Evolutionary conservation across 2,888 invertebrate genomes (phyloP), one percentile per base, ranked within the genome.

Genomic region (Andrena praecox): DNA sequence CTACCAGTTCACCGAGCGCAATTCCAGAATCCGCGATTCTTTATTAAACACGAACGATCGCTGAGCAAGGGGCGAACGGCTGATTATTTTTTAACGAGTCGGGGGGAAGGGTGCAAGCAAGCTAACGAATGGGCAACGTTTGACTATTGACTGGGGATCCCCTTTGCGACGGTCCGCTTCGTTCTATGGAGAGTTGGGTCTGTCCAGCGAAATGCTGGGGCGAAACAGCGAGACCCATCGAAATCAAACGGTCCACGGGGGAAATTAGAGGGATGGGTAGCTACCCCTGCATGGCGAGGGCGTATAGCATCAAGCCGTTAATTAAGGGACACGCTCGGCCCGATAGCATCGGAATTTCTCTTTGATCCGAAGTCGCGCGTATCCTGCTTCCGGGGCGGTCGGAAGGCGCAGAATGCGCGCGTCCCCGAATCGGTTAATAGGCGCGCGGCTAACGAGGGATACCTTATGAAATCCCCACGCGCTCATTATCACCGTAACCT

Each of bases 311-410:
- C 73, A 20, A 48, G 66, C 82, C 71, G 60, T 67, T 85, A 85
- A 85, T 85, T 85, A 85, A 82, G 72, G 70, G 52, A 50, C 77
- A 54, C 33, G 56, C 56, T 75, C 31, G 56, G 6, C 3, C 7
- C 7, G 35, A 33, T 50, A 66, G 67, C 74, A 80, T 83, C 48
- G 83, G 80, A 80, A 82, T 77, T 84, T 71, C 24, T 70, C 59
- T 74, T 78, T 70, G 76, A 77, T 69, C 73, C 50, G 27, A 16
- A 33, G 20, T 12, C 42, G 33, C 33, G 48, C 33, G 3, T 33
- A 66, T 80, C 56, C 33, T 20, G 74, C 10, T 69, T 64, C 35
- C 64, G 29, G 35, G 35, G 56, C 56, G 29, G 68, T 42, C 68
- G 54, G 31, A 24, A 33, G 52, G 48, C 52, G 42, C 54, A 33